A percentile compares a stretch with the other conserved stretches of the same genome.
These are phyloP conservation scores for Hypomesus transpacificus DNA, from an alignment of 2,113 vertebrate species.

Conservation along the genomic window DNA sequence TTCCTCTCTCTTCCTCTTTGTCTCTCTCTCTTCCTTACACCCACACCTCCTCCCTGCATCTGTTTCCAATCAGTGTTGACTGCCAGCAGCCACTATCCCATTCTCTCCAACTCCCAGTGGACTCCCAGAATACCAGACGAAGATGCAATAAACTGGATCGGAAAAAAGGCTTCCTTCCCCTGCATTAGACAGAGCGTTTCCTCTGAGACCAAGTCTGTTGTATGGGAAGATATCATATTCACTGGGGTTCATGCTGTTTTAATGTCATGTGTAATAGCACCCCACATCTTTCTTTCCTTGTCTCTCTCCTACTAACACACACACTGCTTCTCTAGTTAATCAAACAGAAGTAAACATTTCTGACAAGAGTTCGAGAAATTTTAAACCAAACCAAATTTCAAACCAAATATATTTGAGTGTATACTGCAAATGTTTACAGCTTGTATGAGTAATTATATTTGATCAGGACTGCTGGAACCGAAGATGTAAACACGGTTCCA, in stretches of 20 bases:
- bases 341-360: neutral
- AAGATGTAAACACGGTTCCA: neutral
- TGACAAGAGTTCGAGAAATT: neutral
- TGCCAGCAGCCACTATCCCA: constrained; percentile 27
- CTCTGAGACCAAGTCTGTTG: neutral
- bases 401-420: neutral
- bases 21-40: constrained; percentile 25
- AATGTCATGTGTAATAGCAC: no score
- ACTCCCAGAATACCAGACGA: neutral
- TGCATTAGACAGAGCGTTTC: neutral
- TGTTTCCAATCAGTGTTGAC: constrained; percentile 56
- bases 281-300: no score
- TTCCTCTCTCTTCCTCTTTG: constrained; percentile 52
- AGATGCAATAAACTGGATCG: neutral
- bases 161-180: constrained; percentile 12
- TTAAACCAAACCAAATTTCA: neutral
- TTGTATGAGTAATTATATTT: neutral
- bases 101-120: constrained; percentile 13
- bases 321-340: no score
- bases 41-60: constrained; percentile 44
- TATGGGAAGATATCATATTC: no score
- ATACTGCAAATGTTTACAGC: neutral
- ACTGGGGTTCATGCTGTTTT: no score
- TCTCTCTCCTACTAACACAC: no score
- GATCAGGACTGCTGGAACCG: neutral